Percentiles rank a stretch among this genome's conserved stretches.
phyloP scores from a whole-genome alignment of 2,113 vertebrate genomes.

The Lethenteron camtschaticum region DNA sequence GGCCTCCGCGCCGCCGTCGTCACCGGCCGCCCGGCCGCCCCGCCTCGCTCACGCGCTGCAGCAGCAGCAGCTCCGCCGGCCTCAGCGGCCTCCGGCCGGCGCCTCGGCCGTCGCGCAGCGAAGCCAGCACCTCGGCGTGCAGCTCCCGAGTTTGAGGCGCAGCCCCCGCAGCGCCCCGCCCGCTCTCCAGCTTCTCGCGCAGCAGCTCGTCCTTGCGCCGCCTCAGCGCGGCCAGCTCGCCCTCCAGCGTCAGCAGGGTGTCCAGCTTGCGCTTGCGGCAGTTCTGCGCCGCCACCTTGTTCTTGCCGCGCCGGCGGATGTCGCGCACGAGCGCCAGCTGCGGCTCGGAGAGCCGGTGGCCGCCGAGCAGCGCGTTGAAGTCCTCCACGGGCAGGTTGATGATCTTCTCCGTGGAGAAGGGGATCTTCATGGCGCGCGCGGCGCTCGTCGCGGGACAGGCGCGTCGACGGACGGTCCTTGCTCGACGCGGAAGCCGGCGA shows the following conservation, averaged over 20 bases:
- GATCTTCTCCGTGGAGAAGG: constrained; percentile 93
- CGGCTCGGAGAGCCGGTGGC: constrained; percentile 73
- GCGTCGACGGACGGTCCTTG: constrained; percentile 46
- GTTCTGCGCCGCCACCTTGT: constrained; percentile 97
- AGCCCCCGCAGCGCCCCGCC: constrained; percentile 71
- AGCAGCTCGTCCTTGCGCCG: constrained; percentile 64
- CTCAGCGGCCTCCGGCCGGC: no score
- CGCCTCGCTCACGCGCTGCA: no score
- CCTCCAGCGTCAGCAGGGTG: constrained; percentile 84
- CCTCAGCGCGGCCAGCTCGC: constrained; percentile 70
- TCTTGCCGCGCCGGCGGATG: constrained; percentile 79
- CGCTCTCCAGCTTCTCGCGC: constrained; percentile 80
- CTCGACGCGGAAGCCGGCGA: constrained; percentile 23
- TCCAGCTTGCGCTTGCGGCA: constrained; percentile 94
- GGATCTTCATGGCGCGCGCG: constrained; percentile 91
- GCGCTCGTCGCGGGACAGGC: constrained; percentile 73
- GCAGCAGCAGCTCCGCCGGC: no score
- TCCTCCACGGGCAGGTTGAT: constrained; percentile 92
- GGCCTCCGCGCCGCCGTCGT: no score
- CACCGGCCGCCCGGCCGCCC: no score
- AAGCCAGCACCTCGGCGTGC: constrained; percentile 76
- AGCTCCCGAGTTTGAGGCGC: constrained; percentile 93
- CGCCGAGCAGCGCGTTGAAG: constrained; percentile 90
- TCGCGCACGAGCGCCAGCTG: constrained; percentile 89
- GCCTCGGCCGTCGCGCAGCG: constrained; percentile 38